phyloP scores from a whole-genome alignment of 2,888 invertebrate species.

The Lordiphosa andalusiaca region DNA sequence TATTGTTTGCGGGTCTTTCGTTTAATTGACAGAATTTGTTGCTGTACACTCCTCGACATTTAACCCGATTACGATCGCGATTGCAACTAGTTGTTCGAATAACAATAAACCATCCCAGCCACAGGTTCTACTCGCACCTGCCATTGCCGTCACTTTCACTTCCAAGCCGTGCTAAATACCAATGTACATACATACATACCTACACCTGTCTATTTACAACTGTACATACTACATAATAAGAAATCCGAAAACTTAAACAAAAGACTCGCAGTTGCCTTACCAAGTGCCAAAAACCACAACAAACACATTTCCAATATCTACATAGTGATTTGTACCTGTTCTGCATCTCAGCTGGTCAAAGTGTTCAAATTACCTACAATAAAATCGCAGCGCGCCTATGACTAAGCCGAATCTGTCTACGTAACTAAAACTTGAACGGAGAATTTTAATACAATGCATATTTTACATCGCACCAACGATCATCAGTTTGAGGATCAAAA shows the following conservation, averaged over 20 bases:
- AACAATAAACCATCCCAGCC: conserved; percentile 20
- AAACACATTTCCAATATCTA: conserved; percentile 41
- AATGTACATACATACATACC: conserved; percentile 10
- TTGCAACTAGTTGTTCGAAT: conserved; percentile 24
- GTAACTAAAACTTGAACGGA: conserved; percentile 19
- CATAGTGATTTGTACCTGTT: conserved; percentile 60
- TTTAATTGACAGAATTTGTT: conserved; percentile 40
- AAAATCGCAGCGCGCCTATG: conserved; percentile 12
- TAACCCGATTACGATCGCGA: conserved; percentile 34
- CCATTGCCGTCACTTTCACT: conserved; percentile 28
- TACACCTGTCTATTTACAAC: conserved; percentile 11
- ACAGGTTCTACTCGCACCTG: conserved; percentile 22
- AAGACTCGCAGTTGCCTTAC: conserved; percentile 64
- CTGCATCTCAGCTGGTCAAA: conserved; percentile 33
- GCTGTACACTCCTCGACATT: conserved; percentile 41
- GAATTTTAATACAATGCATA: conserved; percentile 75
- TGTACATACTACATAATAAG: conserved; percentile 28
- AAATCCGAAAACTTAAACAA: conserved; percentile 16
- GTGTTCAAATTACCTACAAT: conserved; percentile 26
- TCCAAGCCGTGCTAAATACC: conserved; percentile 27
- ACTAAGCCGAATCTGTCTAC: conserved; percentile 27
- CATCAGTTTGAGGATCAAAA: conserved; percentile 80
- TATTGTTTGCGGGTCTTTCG: conserved; percentile 75
- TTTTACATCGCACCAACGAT: conserved; percentile 80
- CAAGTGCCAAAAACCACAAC: conserved; percentile 55